Percentiles rank a stretch among this genome's conserved stretches.
Conservation (phyloP, 1,140 invertebrate genomes). For the Heliconius melpomene region DNA sequence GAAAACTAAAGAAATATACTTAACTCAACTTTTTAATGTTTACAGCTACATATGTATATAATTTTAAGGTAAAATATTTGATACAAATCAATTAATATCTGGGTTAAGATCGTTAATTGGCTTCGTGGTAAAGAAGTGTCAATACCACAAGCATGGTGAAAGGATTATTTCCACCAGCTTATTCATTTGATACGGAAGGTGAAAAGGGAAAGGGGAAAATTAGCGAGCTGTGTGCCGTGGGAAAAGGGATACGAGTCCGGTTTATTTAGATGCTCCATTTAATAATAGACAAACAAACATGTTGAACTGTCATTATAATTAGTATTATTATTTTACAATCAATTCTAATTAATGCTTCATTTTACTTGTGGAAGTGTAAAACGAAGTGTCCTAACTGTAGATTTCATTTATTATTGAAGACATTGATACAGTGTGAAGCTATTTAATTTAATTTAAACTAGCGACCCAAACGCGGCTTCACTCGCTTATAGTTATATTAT, state of each 20-base stretch:
- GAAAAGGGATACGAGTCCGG: constrained; percentile 26
- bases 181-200: constrained; percentile 42
- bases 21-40: not conserved
- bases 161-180: constrained; percentile 39
- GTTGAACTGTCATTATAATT: not conserved
- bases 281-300: not conserved
- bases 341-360: no score
- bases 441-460: no score
- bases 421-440: no score
- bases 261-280: not conserved
- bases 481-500: no score
- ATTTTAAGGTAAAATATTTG: no score
- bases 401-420: no score
- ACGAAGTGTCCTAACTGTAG: no score
- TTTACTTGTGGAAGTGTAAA: no score
- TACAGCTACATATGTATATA: no score
- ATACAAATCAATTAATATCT: not conserved
- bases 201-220: constrained; percentile 51
- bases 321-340: no score
- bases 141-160: constrained; percentile 40
- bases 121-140: constrained; percentile 5
- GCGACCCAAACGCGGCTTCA: no score
- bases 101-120: not conserved
- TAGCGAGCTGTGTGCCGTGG: constrained; percentile 39
- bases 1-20: not conserved